phyloP scores from a whole-genome alignment of 2,113 vertebrate species.

The Megaceryle maxima region DNA sequence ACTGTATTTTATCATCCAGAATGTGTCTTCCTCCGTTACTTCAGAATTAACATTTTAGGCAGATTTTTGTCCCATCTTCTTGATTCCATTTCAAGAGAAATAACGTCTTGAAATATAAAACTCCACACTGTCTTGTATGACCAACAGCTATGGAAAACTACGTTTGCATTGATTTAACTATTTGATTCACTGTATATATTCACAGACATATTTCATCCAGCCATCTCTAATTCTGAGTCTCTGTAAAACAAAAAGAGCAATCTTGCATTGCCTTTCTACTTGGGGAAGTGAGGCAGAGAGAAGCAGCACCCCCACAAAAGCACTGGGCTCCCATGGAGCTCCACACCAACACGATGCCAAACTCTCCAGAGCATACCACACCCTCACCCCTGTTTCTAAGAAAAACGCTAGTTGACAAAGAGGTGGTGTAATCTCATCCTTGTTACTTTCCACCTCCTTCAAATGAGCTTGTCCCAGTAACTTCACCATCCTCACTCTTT shows the following conservation, averaged over 20 bases:
- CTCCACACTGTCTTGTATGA: not conserved
- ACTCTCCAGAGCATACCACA: not conserved
- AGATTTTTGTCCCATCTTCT: not conserved
- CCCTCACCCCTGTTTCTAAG: not conserved
- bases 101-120: not conserved
- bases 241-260: not conserved
- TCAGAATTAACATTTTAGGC: not conserved
- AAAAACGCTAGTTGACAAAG: not conserved
- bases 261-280: not conserved
- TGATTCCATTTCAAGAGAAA: not conserved
- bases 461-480: not conserved
- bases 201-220: not conserved
- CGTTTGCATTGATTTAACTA: not conserved
- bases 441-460: not conserved
- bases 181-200: not conserved
- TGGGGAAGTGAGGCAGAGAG: not conserved
- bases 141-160: not conserved
- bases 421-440: not conserved
- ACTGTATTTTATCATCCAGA: not conserved
- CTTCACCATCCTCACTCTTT: not conserved
- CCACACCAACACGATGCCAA: accelerated
- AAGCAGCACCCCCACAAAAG: accelerated
- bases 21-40: not conserved
- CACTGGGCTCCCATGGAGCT: not conserved
- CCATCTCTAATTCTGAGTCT: not conserved